phyloP scores from a whole-genome alignment of 2,797 vertebrate species.

The Sebastes steindachneri region DNA sequence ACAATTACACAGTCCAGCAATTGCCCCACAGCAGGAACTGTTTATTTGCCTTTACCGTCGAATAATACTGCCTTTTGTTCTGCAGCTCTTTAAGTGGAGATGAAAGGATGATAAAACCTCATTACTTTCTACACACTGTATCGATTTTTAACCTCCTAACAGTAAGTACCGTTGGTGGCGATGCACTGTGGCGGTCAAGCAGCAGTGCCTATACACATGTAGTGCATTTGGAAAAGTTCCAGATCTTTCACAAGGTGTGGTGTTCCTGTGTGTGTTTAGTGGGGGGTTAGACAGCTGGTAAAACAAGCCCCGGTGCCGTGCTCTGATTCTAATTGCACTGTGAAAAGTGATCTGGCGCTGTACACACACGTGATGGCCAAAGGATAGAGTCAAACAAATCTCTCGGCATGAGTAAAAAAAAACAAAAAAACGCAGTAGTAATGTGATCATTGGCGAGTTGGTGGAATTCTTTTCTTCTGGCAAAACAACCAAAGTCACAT shows the following conservation, averaged over 20 bases:
- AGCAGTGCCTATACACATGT: slow-evolving; percentile 38
- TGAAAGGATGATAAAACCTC: slow-evolving; percentile 68
- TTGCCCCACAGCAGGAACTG: slow-evolving; percentile 73
- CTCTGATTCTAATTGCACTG: slow-evolving; percentile 74
- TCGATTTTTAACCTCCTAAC: slow-evolving; percentile 59
- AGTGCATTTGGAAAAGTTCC: slow-evolving; percentile 57
- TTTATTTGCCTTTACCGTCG: slow-evolving; percentile 74
- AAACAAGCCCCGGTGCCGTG: slow-evolving; percentile 65
- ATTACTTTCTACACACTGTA: slow-evolving; percentile 60
- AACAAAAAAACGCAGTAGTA: slow-evolving; percentile 38
- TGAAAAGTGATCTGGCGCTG: slow-evolving; percentile 72
- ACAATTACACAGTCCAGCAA: slow-evolving; percentile 78
- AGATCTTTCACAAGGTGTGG: slow-evolving; percentile 60
- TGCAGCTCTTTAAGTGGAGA: slow-evolving; percentile 54
- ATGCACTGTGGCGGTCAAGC: slow-evolving; percentile 33
- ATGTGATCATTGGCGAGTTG: slow-evolving; percentile 70
- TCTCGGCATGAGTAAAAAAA: slow-evolving; percentile 44
- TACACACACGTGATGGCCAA: slow-evolving; percentile 58
- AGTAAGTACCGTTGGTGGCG: slow-evolving; percentile 42
- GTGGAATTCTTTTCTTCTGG: slow-evolving; percentile 63
- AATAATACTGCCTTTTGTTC: slow-evolving; percentile 76
- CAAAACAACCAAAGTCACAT: slow-evolving; percentile 65
- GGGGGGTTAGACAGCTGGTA: slow-evolving; percentile 71
- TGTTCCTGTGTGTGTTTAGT: slow-evolving; percentile 38
- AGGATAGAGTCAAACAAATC: slow-evolving; percentile 75